A percentile compares a stretch with the other conserved stretches of the same genome.
Evolutionary conservation across 2,888 invertebrate genomes (phyloP).

Genomic region (Trissoscelio sp.): DNA sequence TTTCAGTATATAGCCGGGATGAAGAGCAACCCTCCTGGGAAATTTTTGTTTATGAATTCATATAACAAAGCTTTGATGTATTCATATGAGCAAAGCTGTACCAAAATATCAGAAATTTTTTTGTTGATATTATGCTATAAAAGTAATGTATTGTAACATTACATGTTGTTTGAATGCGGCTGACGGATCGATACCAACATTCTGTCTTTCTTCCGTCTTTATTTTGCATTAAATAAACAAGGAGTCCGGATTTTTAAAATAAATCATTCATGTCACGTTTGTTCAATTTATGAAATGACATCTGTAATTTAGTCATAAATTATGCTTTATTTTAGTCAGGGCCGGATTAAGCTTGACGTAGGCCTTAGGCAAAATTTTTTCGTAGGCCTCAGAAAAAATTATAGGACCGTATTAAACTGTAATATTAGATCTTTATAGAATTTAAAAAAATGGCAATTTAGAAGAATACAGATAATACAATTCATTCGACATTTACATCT

Average conservation of each 20-base stretch:
- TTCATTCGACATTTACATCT: too few relatives aligned
- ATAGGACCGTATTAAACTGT: too few relatives aligned
- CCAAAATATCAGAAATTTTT: slow-evolving; percentile 24
- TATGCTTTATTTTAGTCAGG: too few relatives aligned
- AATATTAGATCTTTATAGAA: too few relatives aligned
- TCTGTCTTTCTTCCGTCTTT: background rate
- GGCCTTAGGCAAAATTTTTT: too few relatives aligned
- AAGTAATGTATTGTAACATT: slow-evolving; percentile 13
- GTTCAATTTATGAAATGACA: background rate
- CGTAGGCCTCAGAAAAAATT: too few relatives aligned
- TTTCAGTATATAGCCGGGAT: slow-evolving; percentile 11
- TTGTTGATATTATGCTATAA: slow-evolving; percentile 27
- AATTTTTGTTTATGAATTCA: slow-evolving; percentile 56
- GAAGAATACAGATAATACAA: too few relatives aligned
- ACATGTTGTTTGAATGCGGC: slow-evolving; percentile 6
- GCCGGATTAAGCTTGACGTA: too few relatives aligned
- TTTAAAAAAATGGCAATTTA: too few relatives aligned
- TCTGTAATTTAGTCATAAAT: too few relatives aligned
- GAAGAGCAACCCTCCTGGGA: slow-evolving; percentile 37
- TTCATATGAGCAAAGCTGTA: slow-evolving; percentile 45
- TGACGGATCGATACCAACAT: slow-evolving; percentile 7
- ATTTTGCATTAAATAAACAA: slow-evolving; percentile 4
- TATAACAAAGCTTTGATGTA: slow-evolving; percentile 55
- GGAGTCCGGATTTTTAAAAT: background rate
- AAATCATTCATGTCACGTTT: background rate